Conservation (phyloP, 2,888 invertebrate species). For the Scrobipalpa atriplicella region DNA sequence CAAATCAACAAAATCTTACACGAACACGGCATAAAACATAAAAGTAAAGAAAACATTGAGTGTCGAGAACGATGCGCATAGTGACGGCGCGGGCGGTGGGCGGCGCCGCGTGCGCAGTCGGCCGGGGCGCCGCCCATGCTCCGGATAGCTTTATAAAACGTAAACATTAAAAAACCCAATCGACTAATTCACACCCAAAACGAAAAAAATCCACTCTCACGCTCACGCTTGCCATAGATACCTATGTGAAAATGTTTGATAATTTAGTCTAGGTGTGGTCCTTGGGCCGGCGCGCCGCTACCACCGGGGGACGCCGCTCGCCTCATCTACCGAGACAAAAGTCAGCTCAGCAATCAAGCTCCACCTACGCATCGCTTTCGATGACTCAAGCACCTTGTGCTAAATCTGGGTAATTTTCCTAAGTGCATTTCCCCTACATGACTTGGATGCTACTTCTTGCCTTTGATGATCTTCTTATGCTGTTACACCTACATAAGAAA, state of each 20-base stretch:
- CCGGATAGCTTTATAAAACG: conserved; percentile 77
- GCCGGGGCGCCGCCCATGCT: conserved; percentile 79
- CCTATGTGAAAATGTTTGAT: conserved; percentile 82
- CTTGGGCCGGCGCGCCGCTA: conserved; percentile 76
- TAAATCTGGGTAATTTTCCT: conserved; percentile 15
- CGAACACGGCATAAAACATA: conserved; percentile 82
- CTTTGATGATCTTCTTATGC: neutral
- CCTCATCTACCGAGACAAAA: conserved; percentile 83
- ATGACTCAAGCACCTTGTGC: conserved; percentile 8
- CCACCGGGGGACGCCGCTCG: conserved; percentile 74
- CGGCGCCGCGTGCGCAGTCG: conserved; percentile 66
- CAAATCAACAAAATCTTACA: conserved; percentile 81
- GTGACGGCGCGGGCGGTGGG: conserved; percentile 67
- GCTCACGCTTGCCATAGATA: conserved; percentile 83
- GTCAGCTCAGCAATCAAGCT: conserved; percentile 67
- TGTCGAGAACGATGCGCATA: conserved; percentile 79
- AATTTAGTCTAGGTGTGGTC: conserved; percentile 80
- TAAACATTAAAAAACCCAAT: conserved; percentile 82
- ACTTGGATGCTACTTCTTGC: neutral
- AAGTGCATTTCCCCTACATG: neutral
- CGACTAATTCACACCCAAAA: conserved; percentile 83
- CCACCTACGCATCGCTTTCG: conserved; percentile 34
- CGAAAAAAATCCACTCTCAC: conserved; percentile 83
- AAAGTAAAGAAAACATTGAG: conserved; percentile 77
- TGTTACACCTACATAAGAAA: conserved; percentile 10